Base-by-base conservation (phyloP, 2,113 vertebrate species). In the Symphodus melops region DNA sequence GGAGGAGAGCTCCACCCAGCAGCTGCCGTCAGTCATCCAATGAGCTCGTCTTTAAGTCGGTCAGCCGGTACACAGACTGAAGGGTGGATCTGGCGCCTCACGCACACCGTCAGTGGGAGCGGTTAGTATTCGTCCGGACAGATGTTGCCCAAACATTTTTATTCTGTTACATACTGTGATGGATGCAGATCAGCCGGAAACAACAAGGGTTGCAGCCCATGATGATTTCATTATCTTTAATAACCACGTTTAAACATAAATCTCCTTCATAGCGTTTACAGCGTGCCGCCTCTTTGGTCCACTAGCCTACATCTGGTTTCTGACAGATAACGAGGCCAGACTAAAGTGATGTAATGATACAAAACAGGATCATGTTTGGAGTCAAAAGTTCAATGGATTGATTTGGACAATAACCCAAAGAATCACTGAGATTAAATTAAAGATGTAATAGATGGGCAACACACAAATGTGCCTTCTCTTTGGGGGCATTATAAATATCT, bases 11-110 rank as follows among this genome's bases (percentile, higher is more conserved):
- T 84, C 84, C 86, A 82, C 81, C 79, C 68, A 79, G 62, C 81
- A 88, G 84, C 85, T 90, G 81, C 75, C 83, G 57, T 42, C 61
- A 77, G 58, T 82, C 68, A 54, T 57, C 68, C 76, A 72, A 36
- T 79, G 46, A 69, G 56, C 10, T 36, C 6, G 39, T 63, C 19
- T 17, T 16, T 60, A 37, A 65, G 14, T 65, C 72, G 62, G 62
- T 55, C 41, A 48, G 42, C 11, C 46, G n/a, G 46, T 20, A 17
- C 41, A 13, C 14, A 16, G 55, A 63, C 69, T 68, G 60, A 14
- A 46, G 16, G 9, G 56, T 33, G 57, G 59, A 76, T 65, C 63
- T 37, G 28, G 42, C 10, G 57, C 44, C 52, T 61, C 23, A 54
- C 71, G 53, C 53, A 72, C 57, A 41, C n/a, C 21, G 60, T 64